Base-by-base conservation (phyloP, 1,140 invertebrate genomes). In the Neoseiulus cucumeris region DNA sequence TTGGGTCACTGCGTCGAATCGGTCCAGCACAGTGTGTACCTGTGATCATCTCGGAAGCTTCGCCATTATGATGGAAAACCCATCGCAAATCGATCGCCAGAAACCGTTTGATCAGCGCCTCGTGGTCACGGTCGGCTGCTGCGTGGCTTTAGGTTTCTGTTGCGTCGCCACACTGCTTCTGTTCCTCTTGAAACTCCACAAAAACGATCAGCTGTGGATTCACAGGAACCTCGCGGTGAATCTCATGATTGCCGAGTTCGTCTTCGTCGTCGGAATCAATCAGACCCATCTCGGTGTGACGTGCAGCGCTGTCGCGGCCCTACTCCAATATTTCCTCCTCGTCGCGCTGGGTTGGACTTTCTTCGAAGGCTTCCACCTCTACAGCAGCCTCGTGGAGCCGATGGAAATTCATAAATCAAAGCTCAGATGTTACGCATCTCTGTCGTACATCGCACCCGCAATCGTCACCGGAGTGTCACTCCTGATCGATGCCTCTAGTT, bases 41-140 rank as follows among this genome's bases (percentile, higher is more conserved):
- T 98, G 93, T 76, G 84, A 90, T 71, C 94, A 98, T 76, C 78
- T 98, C 18, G 97, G 92, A 12, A 95, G 95, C 79, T 98, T 98
- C 78, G 93, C 92, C 20, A 84, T 94, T 47, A 78, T 95, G 5
- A 93, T 94, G 90, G 76, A 79, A 65, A 65, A 75, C 18, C 72
- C 73, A 29, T 70, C 73, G 14, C 51, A 59, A 59, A 25, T 29
- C 22, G 51, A 59, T 33, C 25, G 14, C 4, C 51, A 25, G 22
- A 59, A 59, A 25, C 73, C 78, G 64, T 77, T 84, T 42, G 83
- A 85, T 0, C 74, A 91, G 66, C 82, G 86, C 68, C 82, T 89
- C 45, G 83, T 91, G 64, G 91, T 88, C 0, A 85, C 88, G 70
- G 82, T 90, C 47, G 88, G 90, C 66, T 89, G 89, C 75, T 84